Percentiles rank a stretch among this genome's conserved stretches.
Evolutionary conservation across 2,113 vertebrate species (phyloP).

Genomic region (Calypte anna): DNA sequence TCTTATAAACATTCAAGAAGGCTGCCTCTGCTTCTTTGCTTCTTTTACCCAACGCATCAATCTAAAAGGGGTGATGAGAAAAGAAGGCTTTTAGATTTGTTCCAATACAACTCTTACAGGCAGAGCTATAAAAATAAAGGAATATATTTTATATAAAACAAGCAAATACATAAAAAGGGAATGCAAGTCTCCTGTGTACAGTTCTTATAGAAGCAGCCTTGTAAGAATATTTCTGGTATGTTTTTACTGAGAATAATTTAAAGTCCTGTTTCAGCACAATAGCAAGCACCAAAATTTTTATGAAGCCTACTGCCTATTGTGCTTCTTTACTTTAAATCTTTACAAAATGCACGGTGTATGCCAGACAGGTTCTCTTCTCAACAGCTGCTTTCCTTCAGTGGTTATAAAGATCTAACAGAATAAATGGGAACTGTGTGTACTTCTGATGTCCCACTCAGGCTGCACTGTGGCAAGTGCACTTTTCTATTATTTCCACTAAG

Average conservation of each 20-base stretch:
- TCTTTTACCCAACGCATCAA: constrained; percentile 96
- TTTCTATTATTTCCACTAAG: not conserved
- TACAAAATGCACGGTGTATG: not conserved
- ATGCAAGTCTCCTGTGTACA: not conserved
- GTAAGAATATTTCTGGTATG: not conserved
- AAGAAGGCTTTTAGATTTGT: constrained; percentile 9
- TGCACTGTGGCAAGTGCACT: not conserved
- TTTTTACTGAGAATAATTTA: not conserved
- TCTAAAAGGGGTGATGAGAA: constrained; percentile 75
- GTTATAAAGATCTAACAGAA: not conserved
- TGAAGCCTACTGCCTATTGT: not conserved
- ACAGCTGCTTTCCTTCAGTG: not conserved
- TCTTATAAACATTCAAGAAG: constrained; percentile 99
- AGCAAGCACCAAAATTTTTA: not conserved
- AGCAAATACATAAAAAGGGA: not conserved
- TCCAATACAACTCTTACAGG: not conserved
- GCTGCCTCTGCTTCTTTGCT: constrained; percentile 99
- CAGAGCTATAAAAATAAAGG: not conserved
- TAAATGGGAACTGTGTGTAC: fast-evolving
- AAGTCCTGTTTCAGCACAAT: not conserved
- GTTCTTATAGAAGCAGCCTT: not conserved
- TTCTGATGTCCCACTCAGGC: not conserved
- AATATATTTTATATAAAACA: not conserved
- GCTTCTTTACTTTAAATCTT: not conserved
- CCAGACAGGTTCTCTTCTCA: not conserved